Evolutionary conservation across 2,888 invertebrate species (phyloP), one percentile per base, ranked within the genome.

Genomic region (Meghimatium bilineatum): DNA sequence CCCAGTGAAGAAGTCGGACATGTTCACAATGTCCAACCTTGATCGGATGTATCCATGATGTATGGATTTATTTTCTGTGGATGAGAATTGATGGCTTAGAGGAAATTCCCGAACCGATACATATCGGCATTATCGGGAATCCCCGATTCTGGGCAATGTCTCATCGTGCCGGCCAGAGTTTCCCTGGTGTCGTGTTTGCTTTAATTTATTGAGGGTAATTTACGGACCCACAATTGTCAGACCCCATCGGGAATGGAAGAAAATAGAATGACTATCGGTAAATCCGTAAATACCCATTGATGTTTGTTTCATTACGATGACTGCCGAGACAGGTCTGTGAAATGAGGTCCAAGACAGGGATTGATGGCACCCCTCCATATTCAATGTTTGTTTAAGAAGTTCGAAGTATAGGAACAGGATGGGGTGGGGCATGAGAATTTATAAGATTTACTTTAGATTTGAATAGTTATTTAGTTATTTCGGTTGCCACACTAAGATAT

Each of bases 171-270:
- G 52, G 67, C 79, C 69, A 12, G 32, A 67, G 32, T 52, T 26
- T 36, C 72, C 72, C 75, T 60, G 1, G 63, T 60, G 81, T 74
- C 81, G 63, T 81, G 81, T 81, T 81, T 81, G 81, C 56, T 29
- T 63, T 81, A 81, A 81, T 81, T 81, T 81, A 81, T 81, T 81
- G 75, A 60, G 81, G 81, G 74, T 81, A 81, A 81, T 74, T 81
- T 79, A 79, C 79, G 14, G 79, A 23, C 34, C 66, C 8, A 34
- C 52, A 32, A 69, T 32, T 67, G 67, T 67, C 52, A 52, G 3
- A 6, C 23, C 20, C n/a, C 32, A 69, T 67, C 32, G 34, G n/a
- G 34, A 52, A 52, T 17, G 79, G 8, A 17, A 0, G 49, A 34
- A 60, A 34, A 56, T 5, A 76, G 17, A 34, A 14, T 26, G 79